A percentile compares a stretch with the other conserved stretches of the same genome.
Evolutionary conservation across 64 coral and sea anemone species (phyloP).

Genomic region (Dendrophyllia cribrosa): DNA sequence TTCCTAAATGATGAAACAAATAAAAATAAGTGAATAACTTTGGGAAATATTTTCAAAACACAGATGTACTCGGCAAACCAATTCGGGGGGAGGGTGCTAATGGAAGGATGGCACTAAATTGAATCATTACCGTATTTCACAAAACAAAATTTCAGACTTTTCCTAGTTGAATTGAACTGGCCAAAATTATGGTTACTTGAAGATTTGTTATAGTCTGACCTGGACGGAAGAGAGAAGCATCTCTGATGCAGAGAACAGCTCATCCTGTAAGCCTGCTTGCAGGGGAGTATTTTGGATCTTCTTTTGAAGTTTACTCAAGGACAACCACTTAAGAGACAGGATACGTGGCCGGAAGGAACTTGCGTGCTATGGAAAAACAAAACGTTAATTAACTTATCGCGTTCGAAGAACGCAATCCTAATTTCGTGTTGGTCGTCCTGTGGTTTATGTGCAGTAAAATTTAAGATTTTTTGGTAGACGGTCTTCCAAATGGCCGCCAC

Average conservation of each 20-base stretch:
- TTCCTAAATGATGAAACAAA: slow-evolving; percentile 67
- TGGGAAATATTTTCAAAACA: not conserved
- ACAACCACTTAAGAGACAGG: slow-evolving; percentile 89
- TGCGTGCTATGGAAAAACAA: slow-evolving; percentile 60
- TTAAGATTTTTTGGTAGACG: too few relatives aligned
- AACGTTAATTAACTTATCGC: not conserved
- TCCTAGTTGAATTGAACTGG: too few relatives aligned
- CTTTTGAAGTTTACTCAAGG: slow-evolving; percentile 91
- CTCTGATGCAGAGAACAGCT: slow-evolving; percentile 88
- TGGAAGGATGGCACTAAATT: too few relatives aligned
- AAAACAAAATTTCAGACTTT: too few relatives aligned
- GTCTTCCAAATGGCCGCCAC: too few relatives aligned
- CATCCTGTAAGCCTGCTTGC: slow-evolving; percentile 63
- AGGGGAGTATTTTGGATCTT: slow-evolving; percentile 57
- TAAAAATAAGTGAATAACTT: not conserved
- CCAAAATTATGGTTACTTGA: too few relatives aligned
- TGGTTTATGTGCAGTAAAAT: too few relatives aligned
- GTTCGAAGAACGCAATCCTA: too few relatives aligned
- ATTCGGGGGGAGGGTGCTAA: too few relatives aligned
- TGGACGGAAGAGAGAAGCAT: slow-evolving; percentile 84
- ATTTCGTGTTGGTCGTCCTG: too few relatives aligned
- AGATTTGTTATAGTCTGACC: slow-evolving; percentile 42
- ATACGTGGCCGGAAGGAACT: slow-evolving; percentile 86
- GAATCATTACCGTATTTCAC: too few relatives aligned
- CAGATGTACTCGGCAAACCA: too few relatives aligned